Percentiles rank a stretch among this genome's conserved stretches.
Evolutionary conservation across 2,113 vertebrate genomes (phyloP).

Genomic region (Anolis carolinensis): DNA sequence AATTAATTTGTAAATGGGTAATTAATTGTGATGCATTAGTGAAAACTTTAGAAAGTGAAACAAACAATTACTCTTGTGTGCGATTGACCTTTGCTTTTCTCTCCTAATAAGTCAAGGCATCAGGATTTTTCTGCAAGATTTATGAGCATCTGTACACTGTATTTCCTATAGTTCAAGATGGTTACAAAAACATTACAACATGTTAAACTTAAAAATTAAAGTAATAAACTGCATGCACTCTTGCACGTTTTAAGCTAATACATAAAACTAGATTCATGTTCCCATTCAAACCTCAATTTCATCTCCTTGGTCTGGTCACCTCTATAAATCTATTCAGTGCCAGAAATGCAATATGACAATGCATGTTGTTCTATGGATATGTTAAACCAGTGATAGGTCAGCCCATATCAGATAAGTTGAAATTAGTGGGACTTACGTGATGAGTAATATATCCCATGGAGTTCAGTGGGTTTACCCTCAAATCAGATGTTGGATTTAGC

Average conservation of each 20-base stretch:
- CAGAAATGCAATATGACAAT: background rate
- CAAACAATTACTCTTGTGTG: conserved; percentile 25
- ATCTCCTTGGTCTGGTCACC: background rate
- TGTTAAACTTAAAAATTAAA: background rate
- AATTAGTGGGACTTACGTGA: too few species aligned
- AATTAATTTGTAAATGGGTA: conserved; percentile 14
- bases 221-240: background rate
- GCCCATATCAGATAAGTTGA: too few species aligned
- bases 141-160: background rate
- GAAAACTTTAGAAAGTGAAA: conserved; percentile 19
- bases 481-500: too few species aligned
- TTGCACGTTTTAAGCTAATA: background rate
- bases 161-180: background rate
- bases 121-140: background rate
- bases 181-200: background rate
- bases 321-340: background rate
- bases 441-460: too few species aligned
- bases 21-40: conserved; percentile 16
- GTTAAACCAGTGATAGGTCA: background rate
- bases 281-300: background rate
- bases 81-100: background rate
- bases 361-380: too few species aligned
- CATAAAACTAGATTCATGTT: background rate
- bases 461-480: too few species aligned
- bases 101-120: background rate